phyloP scores from a whole-genome alignment of 2,113 vertebrate species.

The Hemicordylus capensis region DNA sequence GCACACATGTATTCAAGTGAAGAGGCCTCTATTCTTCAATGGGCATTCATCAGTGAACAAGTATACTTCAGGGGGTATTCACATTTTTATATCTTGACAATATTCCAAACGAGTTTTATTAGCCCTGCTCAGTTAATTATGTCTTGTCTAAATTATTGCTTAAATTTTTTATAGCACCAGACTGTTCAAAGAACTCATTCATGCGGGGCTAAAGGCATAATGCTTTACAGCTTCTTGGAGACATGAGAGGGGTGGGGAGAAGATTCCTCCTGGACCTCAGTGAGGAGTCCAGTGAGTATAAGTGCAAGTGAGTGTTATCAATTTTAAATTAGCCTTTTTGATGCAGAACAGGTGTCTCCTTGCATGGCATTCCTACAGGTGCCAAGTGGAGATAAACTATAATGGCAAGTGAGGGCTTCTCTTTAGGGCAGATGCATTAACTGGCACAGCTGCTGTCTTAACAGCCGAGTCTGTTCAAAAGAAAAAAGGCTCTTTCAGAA shows the following conservation, averaged over 20 bases:
- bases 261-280: constrained; percentile 28
- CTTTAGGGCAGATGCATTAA: constrained; percentile 1
- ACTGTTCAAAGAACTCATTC: constrained; percentile 49
- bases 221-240: constrained; percentile 33
- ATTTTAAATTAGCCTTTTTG: constrained; percentile 31
- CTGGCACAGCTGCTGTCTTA: neutral
- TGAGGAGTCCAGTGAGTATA: constrained; percentile 26
- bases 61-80: neutral
- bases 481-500: neutral
- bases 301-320: constrained; percentile 29
- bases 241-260: neutral
- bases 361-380: constrained; percentile 40
- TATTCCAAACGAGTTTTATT: constrained; percentile 55
- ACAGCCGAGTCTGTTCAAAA: neutral
- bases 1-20: constrained; percentile 27
- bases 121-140: constrained; percentile 65
- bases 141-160: constrained; percentile 62
- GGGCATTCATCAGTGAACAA: constrained; percentile 21
- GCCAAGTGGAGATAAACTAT: constrained; percentile 10
- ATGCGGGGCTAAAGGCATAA: constrained; percentile 42
- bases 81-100: constrained; percentile 46
- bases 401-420: neutral
- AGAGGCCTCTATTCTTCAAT: constrained; percentile 13
- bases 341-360: constrained; percentile 18
- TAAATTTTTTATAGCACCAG: constrained; percentile 55